Percentiles rank a stretch among this genome's conserved stretches.
Conservation (phyloP, 2,888 invertebrate genomes). For the Zootermopsis nevadensis region DNA sequence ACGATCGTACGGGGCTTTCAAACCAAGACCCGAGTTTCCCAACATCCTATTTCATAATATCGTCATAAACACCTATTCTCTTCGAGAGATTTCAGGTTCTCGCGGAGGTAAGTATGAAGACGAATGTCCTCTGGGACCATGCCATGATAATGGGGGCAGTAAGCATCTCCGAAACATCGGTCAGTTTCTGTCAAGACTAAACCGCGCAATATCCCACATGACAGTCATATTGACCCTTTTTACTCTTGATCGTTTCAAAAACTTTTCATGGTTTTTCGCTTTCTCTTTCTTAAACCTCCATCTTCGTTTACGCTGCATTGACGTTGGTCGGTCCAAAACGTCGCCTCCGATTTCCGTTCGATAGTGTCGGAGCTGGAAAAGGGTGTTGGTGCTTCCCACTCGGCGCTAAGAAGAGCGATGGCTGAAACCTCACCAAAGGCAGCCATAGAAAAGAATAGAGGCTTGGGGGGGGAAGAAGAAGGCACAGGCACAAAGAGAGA, state of each 20-base stretch:
- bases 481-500: neutral
- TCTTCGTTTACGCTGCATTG: slow-evolving; percentile 30
- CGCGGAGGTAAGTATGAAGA: no score
- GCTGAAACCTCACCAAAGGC: slow-evolving; percentile 8
- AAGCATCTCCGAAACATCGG: no score
- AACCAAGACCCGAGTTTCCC: no score
- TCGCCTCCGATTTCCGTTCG: slow-evolving; percentile 48
- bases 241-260: neutral
- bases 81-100: no score
- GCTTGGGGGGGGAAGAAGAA: slow-evolving; percentile 2
- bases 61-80: no score
- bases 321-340: slow-evolving; percentile 35
- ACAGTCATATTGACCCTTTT: no score
- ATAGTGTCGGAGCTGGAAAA: slow-evolving; percentile 43
- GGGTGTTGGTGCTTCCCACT: slow-evolving; percentile 35
- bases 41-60: no score
- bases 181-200: no score
- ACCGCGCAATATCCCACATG: no score
- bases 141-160: no score
- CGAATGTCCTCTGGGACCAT: no score
- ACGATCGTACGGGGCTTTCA: no score
- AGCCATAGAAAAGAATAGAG: neutral
- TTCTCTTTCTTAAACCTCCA: neutral
- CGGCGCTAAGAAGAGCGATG: slow-evolving; percentile 40
- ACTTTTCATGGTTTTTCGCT: neutral